phyloP scores from a whole-genome alignment of 1,140 invertebrate species.

The Cephus cinctus region DNA sequence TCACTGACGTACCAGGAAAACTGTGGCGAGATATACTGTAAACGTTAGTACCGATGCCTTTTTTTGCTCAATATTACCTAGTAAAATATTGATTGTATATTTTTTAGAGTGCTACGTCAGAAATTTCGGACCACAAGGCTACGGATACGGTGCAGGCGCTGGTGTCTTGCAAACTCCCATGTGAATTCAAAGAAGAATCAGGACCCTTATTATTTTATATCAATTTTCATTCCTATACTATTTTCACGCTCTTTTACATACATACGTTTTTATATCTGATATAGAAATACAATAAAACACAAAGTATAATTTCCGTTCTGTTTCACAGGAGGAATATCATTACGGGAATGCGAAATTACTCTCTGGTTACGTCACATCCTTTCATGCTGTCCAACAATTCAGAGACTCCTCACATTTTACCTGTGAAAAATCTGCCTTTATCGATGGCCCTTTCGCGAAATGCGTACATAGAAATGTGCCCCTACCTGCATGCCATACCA shows the following conservation, averaged over 20 bases:
- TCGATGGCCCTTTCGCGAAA: too few relatives aligned
- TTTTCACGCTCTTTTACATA: too few relatives aligned
- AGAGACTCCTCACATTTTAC: too few relatives aligned
- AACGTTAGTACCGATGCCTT: constrained; percentile 46
- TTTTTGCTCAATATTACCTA: constrained; percentile 5
- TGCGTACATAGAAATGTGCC: not conserved
- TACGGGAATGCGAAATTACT: too few relatives aligned
- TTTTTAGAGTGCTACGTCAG: constrained; percentile 43
- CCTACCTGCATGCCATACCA: not conserved
- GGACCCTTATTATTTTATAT: not conserved
- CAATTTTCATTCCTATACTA: not conserved
- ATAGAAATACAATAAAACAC: too few relatives aligned
- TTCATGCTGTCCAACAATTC: too few relatives aligned
- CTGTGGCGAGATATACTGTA: constrained; percentile 57
- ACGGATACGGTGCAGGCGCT: constrained; percentile 40
- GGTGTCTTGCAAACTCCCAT: constrained; percentile 44
- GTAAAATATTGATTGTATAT: constrained; percentile 4
- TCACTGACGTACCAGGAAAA: constrained; percentile 54
- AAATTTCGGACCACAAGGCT: constrained; percentile 47
- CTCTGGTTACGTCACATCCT: too few relatives aligned
- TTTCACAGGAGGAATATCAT: too few relatives aligned
- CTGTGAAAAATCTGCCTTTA: too few relatives aligned
- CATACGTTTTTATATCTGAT: too few relatives aligned
- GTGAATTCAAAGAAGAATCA: constrained; percentile 23
- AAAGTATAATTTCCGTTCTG: too few relatives aligned